phyloP scores from a whole-genome alignment of 2,797 vertebrate genomes.

The Artibeus jamaicensis region DNA sequence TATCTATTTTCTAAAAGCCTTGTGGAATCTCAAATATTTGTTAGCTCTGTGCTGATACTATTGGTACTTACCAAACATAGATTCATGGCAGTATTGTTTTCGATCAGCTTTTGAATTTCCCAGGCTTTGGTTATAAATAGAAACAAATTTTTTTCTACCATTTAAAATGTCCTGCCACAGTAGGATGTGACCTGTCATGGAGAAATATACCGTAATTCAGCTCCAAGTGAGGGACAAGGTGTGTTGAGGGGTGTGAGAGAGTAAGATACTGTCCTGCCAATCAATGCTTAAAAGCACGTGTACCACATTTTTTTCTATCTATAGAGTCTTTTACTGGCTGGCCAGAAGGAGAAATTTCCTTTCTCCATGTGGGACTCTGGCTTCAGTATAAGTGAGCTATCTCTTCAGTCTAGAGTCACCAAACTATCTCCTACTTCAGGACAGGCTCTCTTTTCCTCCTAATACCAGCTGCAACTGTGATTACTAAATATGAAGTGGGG shows the following conservation, averaged over 20 bases:
- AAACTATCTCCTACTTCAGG: not conserved
- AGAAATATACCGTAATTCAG: not conserved
- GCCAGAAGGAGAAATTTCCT: not conserved
- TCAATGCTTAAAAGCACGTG: not conserved
- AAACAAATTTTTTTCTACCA: not conserved
- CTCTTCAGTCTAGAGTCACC: not conserved
- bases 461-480: not conserved
- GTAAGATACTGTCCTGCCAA: not conserved
- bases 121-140: not conserved
- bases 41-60: not conserved
- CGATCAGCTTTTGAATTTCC: not conserved
- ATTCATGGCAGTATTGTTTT: not conserved
- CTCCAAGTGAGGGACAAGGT: not conserved
- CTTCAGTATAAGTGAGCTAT: not conserved
- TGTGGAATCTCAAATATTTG: slow-evolving; percentile 20
- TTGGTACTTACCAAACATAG: not conserved
- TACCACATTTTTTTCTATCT: not conserved
- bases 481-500: not conserved
- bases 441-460: not conserved
- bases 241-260: not conserved
- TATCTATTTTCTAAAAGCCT: slow-evolving; percentile 38
- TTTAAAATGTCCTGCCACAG: not conserved
- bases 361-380: not conserved
- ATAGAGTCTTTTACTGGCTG: not conserved
- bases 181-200: not conserved